A percentile compares a stretch with the other conserved stretches of the same genome.
These are phyloP conservation scores for Branchipolynoe longqiensis DNA, from an alignment of 2,888 invertebrate species.

Conservation along the genomic window DNA sequence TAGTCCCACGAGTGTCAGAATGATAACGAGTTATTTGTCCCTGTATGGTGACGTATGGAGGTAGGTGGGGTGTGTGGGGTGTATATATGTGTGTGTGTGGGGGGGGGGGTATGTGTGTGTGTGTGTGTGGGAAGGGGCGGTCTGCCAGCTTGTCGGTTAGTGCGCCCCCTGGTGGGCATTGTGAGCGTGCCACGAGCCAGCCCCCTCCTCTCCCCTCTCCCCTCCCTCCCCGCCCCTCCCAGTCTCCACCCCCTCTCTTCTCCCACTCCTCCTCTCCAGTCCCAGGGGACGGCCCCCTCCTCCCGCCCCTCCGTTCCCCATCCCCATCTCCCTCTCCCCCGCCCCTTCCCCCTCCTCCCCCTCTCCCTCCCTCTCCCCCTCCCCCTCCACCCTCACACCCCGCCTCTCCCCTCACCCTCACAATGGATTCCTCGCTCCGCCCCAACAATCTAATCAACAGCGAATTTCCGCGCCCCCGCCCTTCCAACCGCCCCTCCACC, in stretches of 20 bases:
- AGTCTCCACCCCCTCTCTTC: neutral
- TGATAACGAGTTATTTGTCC: no score
- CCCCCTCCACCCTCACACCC: constrained; percentile 4
- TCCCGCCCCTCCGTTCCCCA: neutral
- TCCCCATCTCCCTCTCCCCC: constrained; percentile 1
- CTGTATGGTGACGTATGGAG: no score
- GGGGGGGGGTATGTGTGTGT: neutral
- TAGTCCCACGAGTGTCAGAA: no score
- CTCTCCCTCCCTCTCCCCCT: neutral
- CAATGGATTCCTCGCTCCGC: neutral
- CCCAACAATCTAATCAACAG: constrained; percentile 50
- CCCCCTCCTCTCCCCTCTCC: neutral
- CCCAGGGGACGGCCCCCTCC: no score
- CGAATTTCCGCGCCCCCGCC: constrained; percentile 23
- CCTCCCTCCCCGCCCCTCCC: constrained; percentile 4
- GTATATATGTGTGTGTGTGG: neutral
- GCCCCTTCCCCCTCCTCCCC: neutral
- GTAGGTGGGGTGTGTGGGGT: neutral
- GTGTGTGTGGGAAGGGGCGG: neutral
- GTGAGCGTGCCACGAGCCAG: neutral
- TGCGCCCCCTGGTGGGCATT: no score
- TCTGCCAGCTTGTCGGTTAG: neutral
- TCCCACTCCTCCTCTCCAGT: neutral
- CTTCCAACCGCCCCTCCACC: no score
- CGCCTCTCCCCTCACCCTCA: neutral